Conservation (phyloP, 1,140 invertebrate species). For the Drosophila equinoxialis region DNA sequence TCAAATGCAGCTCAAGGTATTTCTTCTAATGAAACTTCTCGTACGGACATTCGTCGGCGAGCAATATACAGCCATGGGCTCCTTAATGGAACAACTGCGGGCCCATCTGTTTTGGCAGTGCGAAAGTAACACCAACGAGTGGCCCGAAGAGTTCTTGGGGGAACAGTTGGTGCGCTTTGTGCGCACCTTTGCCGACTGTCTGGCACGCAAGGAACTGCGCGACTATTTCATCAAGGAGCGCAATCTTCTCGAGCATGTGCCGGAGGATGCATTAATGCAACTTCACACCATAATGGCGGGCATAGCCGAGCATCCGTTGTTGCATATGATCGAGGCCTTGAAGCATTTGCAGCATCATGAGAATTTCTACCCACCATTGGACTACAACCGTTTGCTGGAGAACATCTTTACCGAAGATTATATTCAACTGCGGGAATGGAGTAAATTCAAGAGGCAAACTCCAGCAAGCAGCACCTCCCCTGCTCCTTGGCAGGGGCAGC, state of each 20-base stretch:
- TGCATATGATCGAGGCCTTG: conserved; percentile 87
- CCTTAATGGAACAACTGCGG: conserved; percentile 86
- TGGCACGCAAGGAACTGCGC: conserved; percentile 84
- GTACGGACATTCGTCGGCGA: conserved; percentile 87
- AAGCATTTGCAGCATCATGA: conserved; percentile 86
- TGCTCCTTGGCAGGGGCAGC: background rate
- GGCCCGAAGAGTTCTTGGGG: conserved; percentile 88
- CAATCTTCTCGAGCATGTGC: conserved; percentile 89
- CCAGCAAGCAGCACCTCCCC: conserved; percentile 1
- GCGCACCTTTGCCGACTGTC: conserved; percentile 84
- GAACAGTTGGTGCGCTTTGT: conserved; percentile 87
- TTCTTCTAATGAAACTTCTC: conserved; percentile 86
- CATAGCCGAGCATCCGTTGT: conserved; percentile 88
- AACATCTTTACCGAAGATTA: conserved; percentile 85
- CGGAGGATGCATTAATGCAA: conserved; percentile 85
- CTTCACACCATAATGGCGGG: conserved; percentile 87
- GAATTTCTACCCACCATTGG: conserved; percentile 87
- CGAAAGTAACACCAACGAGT: conserved; percentile 87
- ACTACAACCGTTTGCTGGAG: conserved; percentile 86
- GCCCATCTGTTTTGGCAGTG: conserved; percentile 91
- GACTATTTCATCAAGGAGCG: conserved; percentile 89
- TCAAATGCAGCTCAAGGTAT: conserved; percentile 87
- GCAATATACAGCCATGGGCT: conserved; percentile 48
- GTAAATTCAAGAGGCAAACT: conserved; percentile 53
- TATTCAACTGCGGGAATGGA: conserved; percentile 77